Base-by-base conservation (phyloP, 2,888 invertebrate species). In the Pardosa pseudoannulata region DNA sequence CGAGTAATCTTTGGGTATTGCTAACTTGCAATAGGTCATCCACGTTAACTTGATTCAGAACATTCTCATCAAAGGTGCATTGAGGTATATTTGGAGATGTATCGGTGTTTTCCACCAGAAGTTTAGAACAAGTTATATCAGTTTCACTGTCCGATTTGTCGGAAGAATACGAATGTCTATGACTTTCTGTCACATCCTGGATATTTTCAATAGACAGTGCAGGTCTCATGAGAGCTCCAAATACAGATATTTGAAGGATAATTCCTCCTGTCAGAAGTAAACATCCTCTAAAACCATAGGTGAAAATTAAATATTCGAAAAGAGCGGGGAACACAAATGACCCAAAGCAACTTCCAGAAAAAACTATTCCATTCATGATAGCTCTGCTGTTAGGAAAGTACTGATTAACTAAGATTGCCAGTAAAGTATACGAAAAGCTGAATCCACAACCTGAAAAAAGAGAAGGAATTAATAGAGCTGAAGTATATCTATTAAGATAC, bases 311-410 rank as follows among this genome's bases (percentile, higher is more conserved):
- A 16, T 80, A 80, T 19, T 87, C 88, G 13, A 88, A 67, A 11
- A 89, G 36, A 27, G 85, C 68, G 0, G 89, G 88, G 9, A 89
- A 65, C 1, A 88, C 62, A 31, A 88, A 85, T 1, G 89, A 86
- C 9, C 89, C 89, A 6, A 89, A 67, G 1, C 89, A 88, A 1
- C 87, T 81, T 9, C 89, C 89, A 6, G 89, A 82, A 27, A 64
- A 86, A 16, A 88, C 75, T 28, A 89, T 87, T 16, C 89, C 89
- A 27, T 79, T 79, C 0, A 89, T 89, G 11, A 83, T 86, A 46
- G 78, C 81, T 73, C 85, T 71, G 28, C 75, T 76, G n/a, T 82
- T 75, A 5, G 81, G 28, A 68, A 89, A 89, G 73, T 89, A 89
- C 36, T 85, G 70, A 65, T 88, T 89, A 31, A 89, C 72, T 5